Conservation (phyloP, 2,797 vertebrate species). For the Siniperca scherzeri region DNA sequence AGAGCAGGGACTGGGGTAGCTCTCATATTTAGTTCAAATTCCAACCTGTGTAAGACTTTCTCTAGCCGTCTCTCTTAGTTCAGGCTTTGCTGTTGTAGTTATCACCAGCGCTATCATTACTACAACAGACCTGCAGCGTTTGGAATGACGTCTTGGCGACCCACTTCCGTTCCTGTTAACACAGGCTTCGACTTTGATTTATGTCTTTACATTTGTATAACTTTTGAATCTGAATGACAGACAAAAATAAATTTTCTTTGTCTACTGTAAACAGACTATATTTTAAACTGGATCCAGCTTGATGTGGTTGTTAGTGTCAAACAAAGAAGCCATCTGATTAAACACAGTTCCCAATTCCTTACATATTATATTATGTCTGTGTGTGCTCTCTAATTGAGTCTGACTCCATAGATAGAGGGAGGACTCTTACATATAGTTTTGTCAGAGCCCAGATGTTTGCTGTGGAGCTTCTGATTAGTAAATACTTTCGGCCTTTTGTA, state of each 20-base stretch:
- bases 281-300: slow-evolving; percentile 46
- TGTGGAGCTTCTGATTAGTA: slow-evolving; percentile 13
- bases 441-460: slow-evolving; percentile 56
- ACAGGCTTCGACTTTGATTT: slow-evolving; percentile 35
- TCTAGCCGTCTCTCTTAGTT: background rate
- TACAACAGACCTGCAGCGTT: slow-evolving; percentile 17
- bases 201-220: slow-evolving; percentile 33
- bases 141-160: slow-evolving; percentile 39
- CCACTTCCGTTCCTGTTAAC: slow-evolving; percentile 43
- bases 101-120: slow-evolving; percentile 32
- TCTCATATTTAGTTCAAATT: background rate
- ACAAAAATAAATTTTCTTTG: slow-evolving; percentile 28
- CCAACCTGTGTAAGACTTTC: slow-evolving; percentile 3
- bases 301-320: slow-evolving; percentile 58
- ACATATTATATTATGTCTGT: slow-evolving; percentile 40
- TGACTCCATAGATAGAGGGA: slow-evolving; percentile 44
- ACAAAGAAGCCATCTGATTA: slow-evolving; percentile 49
- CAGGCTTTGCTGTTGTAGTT: background rate
- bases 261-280: slow-evolving; percentile 56
- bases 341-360: slow-evolving; percentile 45
- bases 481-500: slow-evolving; percentile 16
- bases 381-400: slow-evolving; percentile 62
- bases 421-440: slow-evolving; percentile 27
- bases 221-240: slow-evolving; percentile 51
- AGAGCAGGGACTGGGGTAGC: background rate